These are phyloP conservation scores for Amazonetta brasiliensis DNA, from an alignment of 2,797 vertebrate species.

Conservation along the genomic window DNA sequence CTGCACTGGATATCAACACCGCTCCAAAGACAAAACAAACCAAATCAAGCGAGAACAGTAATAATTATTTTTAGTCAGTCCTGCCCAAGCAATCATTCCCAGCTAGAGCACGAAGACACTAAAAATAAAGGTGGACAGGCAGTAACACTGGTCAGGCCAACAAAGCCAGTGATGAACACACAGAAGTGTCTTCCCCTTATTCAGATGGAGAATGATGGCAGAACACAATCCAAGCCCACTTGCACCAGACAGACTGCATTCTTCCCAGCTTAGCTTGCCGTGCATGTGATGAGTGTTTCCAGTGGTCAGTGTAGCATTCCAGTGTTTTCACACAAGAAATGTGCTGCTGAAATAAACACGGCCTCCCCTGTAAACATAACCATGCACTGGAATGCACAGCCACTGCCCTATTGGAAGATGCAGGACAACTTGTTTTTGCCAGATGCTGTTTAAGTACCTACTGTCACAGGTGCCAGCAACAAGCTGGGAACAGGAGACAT, in stretches of 20 bases:
- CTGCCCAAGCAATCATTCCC: not conserved
- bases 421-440: not conserved
- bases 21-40: not conserved
- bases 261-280: not conserved
- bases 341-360: not conserved
- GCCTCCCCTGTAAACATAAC: not conserved
- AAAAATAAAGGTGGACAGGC: not conserved
- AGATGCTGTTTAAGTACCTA: not conserved
- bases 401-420: not conserved
- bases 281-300: rapidly evolving
- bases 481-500: not conserved
- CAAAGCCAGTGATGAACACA: not conserved
- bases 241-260: not conserved
- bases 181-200: rapidly evolving
- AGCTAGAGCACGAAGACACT: not conserved
- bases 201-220: not conserved
- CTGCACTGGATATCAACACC: not conserved
- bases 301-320: not conserved
- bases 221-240: not conserved
- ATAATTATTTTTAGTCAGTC: not conserved
- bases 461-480: not conserved
- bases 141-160: not conserved
- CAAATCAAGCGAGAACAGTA: not conserved
- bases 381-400: not conserved
- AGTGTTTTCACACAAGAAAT: not conserved